phyloP scores from a whole-genome alignment of 2,797 vertebrate species.

The Scarus forsteni region DNA sequence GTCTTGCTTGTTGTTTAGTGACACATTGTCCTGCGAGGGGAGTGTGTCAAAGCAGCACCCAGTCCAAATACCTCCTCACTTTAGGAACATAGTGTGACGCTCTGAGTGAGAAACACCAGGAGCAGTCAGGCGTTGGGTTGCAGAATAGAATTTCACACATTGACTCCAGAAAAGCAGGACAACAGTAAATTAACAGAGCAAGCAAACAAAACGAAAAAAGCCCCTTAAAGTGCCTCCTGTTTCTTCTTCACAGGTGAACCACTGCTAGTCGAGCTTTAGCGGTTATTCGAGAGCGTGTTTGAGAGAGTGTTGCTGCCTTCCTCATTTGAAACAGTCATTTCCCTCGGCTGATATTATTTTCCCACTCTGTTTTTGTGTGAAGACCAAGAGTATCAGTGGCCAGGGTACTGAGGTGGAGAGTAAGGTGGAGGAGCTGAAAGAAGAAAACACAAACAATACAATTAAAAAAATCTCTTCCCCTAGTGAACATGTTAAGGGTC shows the following conservation, averaged over 20 bases:
- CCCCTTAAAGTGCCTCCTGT: conserved; percentile 66
- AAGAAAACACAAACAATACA: conserved; percentile 4
- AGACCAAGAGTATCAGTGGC: conserved; percentile 81
- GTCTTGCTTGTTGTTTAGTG: conserved; percentile 6
- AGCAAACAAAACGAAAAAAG: conserved; percentile 13
- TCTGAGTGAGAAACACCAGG: conserved; percentile 7
- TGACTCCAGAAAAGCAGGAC: conserved; percentile 44
- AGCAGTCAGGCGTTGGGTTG: conserved; percentile 27
- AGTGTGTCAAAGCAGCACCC: conserved; percentile 18
- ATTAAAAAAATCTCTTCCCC: not conserved
- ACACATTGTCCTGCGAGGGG: conserved; percentile 33
- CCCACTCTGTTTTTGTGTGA: conserved; percentile 16
- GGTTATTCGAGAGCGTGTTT: conserved; percentile 26
- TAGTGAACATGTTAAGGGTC: no score
- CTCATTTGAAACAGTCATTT: conserved; percentile 58
- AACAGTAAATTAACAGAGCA: conserved; percentile 43
- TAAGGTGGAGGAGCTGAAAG: conserved; percentile 89
- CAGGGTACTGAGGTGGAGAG: conserved; percentile 88
- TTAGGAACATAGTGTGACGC: conserved; percentile 22
- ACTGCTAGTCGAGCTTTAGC: conserved; percentile 42
- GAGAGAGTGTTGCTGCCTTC: conserved; percentile 53
- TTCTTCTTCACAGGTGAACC: conserved; percentile 49
- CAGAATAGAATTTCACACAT: conserved; percentile 33
- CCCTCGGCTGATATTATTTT: conserved; percentile 40
- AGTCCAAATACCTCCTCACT: conserved; percentile 21